Evolutionary conservation across 1,140 invertebrate species (phyloP).

Genomic region (Zeugodacus cucurbitae): DNA sequence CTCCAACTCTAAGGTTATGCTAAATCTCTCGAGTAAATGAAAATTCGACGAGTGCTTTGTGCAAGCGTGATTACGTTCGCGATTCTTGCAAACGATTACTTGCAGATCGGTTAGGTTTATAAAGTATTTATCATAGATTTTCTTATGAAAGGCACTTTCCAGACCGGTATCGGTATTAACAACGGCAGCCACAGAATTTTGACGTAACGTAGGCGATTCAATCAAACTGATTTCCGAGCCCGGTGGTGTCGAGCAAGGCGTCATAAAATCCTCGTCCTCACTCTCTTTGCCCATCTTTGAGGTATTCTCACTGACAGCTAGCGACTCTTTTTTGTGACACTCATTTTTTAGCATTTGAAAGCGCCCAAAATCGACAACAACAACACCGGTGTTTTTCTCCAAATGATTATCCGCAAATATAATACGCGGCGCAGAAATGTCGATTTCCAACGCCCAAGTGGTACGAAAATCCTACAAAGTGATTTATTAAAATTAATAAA

Average conservation of each 20-base stretch:
- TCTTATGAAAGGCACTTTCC: constrained; percentile 76
- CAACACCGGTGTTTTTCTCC: constrained; percentile 79
- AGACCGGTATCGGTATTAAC: constrained; percentile 67
- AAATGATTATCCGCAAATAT: constrained; percentile 86
- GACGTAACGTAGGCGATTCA: constrained; percentile 59
- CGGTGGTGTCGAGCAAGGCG: constrained; percentile 93
- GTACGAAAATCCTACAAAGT: constrained; percentile 71
- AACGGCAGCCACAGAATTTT: constrained; percentile 44
- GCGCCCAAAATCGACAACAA: constrained; percentile 87
- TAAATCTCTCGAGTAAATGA: constrained; percentile 91
- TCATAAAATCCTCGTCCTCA: constrained; percentile 77
- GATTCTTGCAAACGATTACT: constrained; percentile 85
- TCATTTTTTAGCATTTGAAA: constrained; percentile 77
- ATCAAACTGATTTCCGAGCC: constrained; percentile 76
- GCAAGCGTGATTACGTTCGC: constrained; percentile 89
- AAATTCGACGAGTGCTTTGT: constrained; percentile 83
- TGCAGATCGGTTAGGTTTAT: constrained; percentile 89
- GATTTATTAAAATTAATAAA: constrained; percentile 38
- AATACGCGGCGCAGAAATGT: constrained; percentile 94
- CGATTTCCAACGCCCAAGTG: constrained; percentile 88
- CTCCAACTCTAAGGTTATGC: constrained; percentile 86
- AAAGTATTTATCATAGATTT: constrained; percentile 85
- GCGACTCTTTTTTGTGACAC: neutral
- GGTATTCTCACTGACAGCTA: constrained; percentile 43
- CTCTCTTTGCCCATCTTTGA: constrained; percentile 34